A percentile compares a stretch with the other conserved stretches of the same genome.
Evolutionary conservation across 2,888 invertebrate genomes (phyloP).

Genomic region (Eutolmus rufibarbis): DNA sequence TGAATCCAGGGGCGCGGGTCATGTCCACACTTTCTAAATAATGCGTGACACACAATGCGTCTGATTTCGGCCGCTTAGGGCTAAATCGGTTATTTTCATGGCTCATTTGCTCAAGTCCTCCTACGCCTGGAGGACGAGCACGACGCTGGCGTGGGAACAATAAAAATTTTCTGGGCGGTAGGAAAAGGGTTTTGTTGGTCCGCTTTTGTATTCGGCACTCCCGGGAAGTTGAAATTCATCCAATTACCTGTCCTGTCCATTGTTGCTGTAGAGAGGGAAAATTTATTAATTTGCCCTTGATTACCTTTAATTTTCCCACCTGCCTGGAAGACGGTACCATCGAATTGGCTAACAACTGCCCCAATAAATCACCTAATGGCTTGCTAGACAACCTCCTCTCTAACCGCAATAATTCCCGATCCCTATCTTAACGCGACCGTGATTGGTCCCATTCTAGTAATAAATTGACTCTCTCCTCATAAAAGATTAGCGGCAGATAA

Average conservation of each 20-base stretch:
- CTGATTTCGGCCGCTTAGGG: not conserved
- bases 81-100: constrained; percentile 22
- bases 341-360: not conserved
- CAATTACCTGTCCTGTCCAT: not conserved
- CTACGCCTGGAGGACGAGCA: not conserved
- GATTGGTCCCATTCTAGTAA: constrained; percentile 17
- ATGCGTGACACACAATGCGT: constrained; percentile 20
- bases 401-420: constrained; percentile 1
- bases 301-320: not conserved
- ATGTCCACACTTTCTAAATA: constrained; percentile 8
- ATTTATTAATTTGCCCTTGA: not conserved
- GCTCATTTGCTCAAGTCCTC: not conserved
- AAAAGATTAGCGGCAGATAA: constrained; percentile 23
- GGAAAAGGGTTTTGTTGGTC: not conserved
- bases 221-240: not conserved
- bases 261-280: not conserved
- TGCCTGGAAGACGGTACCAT: not conserved
- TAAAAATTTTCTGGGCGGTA: not conserved
- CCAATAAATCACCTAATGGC: constrained; percentile 27
- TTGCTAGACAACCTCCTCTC: not conserved
- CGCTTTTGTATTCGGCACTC: not conserved
- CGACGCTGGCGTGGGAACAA: not conserved
- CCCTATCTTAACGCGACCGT: not conserved
- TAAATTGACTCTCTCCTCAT: constrained; percentile 29
- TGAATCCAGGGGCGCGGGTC: not conserved